Conservation (phyloP, 2,113 vertebrate genomes). For the Bubo scandiacus region DNA sequence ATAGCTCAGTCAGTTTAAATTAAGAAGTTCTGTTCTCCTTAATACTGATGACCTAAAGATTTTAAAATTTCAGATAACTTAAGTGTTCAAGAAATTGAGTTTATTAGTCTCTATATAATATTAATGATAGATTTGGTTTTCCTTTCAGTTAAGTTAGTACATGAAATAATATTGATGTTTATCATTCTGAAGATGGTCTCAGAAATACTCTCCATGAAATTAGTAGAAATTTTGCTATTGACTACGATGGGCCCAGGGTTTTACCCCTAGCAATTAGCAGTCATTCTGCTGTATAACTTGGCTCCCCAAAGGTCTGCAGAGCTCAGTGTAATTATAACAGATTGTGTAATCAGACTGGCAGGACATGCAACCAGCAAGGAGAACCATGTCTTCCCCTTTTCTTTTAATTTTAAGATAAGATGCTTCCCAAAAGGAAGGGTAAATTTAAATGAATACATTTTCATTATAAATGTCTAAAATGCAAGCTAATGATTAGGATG, state of each 20-base stretch:
- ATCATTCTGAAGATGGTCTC: not conserved
- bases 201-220: slow-evolving; percentile 30
- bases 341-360: slow-evolving; percentile 45
- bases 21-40: not conserved
- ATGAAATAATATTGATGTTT: slow-evolving; percentile 36
- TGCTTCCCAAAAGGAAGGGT: not conserved
- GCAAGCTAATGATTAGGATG: slow-evolving; percentile 44
- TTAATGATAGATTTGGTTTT: slow-evolving; percentile 23
- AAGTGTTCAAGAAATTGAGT: not conserved
- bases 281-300: slow-evolving; percentile 41
- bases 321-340: slow-evolving; percentile 31
- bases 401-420: not conserved
- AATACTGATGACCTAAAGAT: not conserved
- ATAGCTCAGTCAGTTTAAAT: slow-evolving; percentile 10
- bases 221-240: slow-evolving; percentile 27
- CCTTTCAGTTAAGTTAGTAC: not conserved
- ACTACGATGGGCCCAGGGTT: not conserved
- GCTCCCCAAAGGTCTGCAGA: slow-evolving; percentile 38
- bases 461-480: slow-evolving; percentile 19
- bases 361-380: slow-evolving; percentile 11
- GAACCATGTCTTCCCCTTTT: not conserved
- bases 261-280: slow-evolving; percentile 57
- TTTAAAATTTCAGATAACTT: slow-evolving; percentile 11
- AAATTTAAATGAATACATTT: slow-evolving; percentile 16
- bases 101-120: not conserved